Base-by-base conservation (phyloP, 2,113 vertebrate species). In the Phalacrocorax brasilianus region DNA sequence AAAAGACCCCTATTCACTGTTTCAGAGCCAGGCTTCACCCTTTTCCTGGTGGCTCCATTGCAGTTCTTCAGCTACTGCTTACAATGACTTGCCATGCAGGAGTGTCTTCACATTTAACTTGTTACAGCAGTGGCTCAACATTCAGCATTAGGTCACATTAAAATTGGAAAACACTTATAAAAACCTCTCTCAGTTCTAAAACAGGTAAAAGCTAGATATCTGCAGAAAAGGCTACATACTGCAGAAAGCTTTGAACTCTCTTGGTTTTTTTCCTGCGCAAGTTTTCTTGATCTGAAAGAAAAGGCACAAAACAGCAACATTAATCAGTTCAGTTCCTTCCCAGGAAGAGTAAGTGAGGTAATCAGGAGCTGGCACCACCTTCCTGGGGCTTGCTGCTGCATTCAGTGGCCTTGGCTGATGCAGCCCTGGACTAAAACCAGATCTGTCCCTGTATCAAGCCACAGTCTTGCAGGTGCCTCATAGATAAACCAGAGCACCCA, bases 231-330 rank as follows among this genome's bases (percentile, higher is more conserved):
- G 40, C 71, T 19, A 79, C 71, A 21, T 11, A 2, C 12, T 63
- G 76, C 74, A 87, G 58, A 58, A 88, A 91, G 84, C 77, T 93
- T 74, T 71, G 12, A 85, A 19, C 5, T 67, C 59, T 59, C 38
- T 38, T 38, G 38, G 5, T 42, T 45, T 45, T 45, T 45, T 38
- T 88, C 77, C 70, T 59, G 13, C 21, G 23, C 47, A 50, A 30
- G 35, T 47, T 56, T 66, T 68, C 86, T 82, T 50, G n/a, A 70
- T 22, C 96, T 97, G 89, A 89, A 97, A 95, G 85, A 78, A 63
- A 59, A 92, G 47, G 40, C 19, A 91, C 32, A 87, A 72, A 80
- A 72, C 4, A 16, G 2, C 9, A 92, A 70, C 4, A 6, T 38
- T 7, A 19, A 58, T 81, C 17, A 55, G n/a, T 79, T 81, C 6